phyloP scores from a whole-genome alignment of 2,888 invertebrate species.

The Chromoteleia sp. region DNA sequence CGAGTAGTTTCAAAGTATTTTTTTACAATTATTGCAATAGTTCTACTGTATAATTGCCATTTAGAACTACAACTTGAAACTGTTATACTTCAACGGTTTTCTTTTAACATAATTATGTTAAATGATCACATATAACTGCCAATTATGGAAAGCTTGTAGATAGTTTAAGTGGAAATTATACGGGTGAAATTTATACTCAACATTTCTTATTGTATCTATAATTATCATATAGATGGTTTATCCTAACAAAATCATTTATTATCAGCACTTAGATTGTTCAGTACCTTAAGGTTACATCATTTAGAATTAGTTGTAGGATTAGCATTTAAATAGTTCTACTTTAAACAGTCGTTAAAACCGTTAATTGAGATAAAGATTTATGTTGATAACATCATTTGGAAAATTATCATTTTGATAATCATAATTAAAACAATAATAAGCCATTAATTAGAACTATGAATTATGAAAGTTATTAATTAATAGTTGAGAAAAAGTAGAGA shows the following conservation, averaged over 20 bases:
- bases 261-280: conserved; percentile 21
- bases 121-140: conserved; percentile 38
- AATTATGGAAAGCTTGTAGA: conserved; percentile 35
- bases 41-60: conserved; percentile 36
- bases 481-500: too few species aligned
- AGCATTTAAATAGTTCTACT: conserved; percentile 38
- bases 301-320: conserved; percentile 32
- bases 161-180: conserved; percentile 25
- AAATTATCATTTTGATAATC: conserved; percentile 1
- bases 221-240: conserved; percentile 48
- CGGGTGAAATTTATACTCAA: conserved; percentile 19
- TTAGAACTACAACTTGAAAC: background rate
- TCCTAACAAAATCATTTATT: conserved; percentile 40
- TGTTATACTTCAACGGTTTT: conserved; percentile 21
- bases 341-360: conserved; percentile 4
- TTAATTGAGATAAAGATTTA: conserved; percentile 16
- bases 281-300: conserved; percentile 34
- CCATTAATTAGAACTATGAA: too few species aligned
- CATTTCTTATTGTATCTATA: conserved; percentile 30
- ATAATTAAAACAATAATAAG: too few species aligned
- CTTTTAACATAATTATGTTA: conserved; percentile 37
- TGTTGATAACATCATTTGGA: background rate
- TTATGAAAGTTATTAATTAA: too few species aligned
- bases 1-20: too few species aligned
- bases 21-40: background rate